A percentile compares a stretch with the other conserved stretches of the same genome.
These are phyloP conservation scores for Leptodon cayanensis DNA, from an alignment of 2,797 vertebrate genomes.

Conservation along the genomic window DNA sequence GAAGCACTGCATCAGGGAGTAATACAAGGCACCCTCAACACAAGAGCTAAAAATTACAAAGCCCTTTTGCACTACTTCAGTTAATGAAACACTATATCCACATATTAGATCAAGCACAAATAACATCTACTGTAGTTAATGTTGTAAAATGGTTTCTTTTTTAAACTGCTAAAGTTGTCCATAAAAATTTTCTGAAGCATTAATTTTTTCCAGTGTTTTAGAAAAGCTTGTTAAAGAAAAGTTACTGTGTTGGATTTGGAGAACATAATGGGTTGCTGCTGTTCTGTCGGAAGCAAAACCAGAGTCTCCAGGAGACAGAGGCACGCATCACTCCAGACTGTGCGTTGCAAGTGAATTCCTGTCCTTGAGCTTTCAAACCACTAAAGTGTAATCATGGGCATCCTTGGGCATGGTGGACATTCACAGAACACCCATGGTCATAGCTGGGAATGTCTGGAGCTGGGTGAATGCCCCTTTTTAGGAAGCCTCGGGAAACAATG, in stretches of 20 bases:
- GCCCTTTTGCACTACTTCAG: not conserved
- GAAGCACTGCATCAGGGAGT: not conserved
- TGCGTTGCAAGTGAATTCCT: not conserved
- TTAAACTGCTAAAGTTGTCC: not conserved
- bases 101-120: not conserved
- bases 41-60: not conserved
- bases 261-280: not conserved
- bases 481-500: not conserved
- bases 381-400: rapidly evolving
- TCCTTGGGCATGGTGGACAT: not conserved
- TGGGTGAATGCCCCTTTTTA: conserved; percentile 46
- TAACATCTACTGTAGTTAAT: not conserved
- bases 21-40: not conserved
- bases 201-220: not conserved
- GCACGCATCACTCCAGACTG: not conserved
- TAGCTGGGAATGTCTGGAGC: not conserved
- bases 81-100: not conserved
- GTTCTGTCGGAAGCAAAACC: not conserved
- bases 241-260: not conserved
- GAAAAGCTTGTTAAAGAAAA: not conserved
- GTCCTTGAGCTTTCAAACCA: not conserved
- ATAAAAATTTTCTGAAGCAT: not conserved
- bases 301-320: not conserved
- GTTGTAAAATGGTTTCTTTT: not conserved
- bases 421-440: not conserved